Evolutionary conservation across 1,140 invertebrate genomes (phyloP).

Genomic region (Thrips palmi): DNA sequence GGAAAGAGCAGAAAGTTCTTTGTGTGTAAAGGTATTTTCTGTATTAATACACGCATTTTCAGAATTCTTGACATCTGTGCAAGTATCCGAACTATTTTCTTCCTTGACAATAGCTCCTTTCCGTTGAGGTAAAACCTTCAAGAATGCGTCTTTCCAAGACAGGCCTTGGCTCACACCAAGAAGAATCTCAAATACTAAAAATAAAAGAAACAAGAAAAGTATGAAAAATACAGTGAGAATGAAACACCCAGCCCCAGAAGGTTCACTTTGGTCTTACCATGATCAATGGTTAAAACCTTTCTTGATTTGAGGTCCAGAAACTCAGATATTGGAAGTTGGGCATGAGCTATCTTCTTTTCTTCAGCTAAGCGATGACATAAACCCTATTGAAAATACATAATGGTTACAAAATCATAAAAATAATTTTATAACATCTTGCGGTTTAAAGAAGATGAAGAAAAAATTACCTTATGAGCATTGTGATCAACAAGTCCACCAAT

Average conservation of each 20-base stretch:
- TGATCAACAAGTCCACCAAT: conserved; percentile 97
- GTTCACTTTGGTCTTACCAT: conserved; percentile 45
- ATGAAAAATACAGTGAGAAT: neutral
- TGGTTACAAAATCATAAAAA: conserved; percentile 11
- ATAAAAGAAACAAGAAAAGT: conserved; percentile 13
- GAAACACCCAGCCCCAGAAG: no score
- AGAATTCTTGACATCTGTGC: no score
- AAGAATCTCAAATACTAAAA: conserved; percentile 85
- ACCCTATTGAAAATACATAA: conserved; percentile 40
- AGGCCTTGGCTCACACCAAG: conserved; percentile 54
- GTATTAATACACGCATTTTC: no score
- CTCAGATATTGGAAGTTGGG: conserved; percentile 72
- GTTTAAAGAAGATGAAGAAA: conserved; percentile 8
- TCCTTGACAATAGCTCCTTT: conserved; percentile 36
- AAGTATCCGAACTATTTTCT: no score
- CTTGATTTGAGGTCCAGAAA: conserved; percentile 84
- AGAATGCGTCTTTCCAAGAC: conserved; percentile 70
- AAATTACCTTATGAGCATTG: conserved; percentile 73
- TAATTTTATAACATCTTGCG: neutral
- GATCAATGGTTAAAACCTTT: conserved; percentile 89
- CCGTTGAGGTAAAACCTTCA: conserved; percentile 55
- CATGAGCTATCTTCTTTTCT: conserved; percentile 63
- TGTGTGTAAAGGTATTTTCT: no score
- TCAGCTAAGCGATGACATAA: conserved; percentile 65
- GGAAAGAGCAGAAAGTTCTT: no score